A percentile compares a stretch with the other conserved stretches of the same genome.
These are phyloP conservation scores for Lepus oiostolus DNA, from an alignment of 2,797 vertebrate genomes.

Conservation along the genomic window DNA sequence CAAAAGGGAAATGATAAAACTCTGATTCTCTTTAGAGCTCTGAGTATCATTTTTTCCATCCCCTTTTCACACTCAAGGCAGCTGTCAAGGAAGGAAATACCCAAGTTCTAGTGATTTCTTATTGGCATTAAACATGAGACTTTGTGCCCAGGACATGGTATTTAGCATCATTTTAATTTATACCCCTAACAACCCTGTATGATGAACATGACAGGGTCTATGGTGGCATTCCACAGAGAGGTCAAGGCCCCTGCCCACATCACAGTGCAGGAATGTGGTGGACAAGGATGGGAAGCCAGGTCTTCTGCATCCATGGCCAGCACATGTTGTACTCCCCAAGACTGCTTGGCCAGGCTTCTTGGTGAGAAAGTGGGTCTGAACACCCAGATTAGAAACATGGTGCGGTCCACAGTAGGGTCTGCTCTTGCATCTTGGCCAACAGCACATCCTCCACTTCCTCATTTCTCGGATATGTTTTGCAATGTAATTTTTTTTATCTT, in stretches of 20 bases:
- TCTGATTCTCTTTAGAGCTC: neutral
- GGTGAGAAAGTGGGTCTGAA: neutral
- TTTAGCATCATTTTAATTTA: neutral
- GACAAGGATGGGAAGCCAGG: neutral
- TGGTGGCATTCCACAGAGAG: neutral
- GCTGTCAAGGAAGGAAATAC: slow-evolving; percentile 16
- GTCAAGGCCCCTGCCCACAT: neutral
- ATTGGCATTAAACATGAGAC: neutral
- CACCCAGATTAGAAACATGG: neutral
- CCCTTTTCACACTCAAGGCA: slow-evolving; percentile 25
- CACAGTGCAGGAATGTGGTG: neutral
- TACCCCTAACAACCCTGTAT: neutral
- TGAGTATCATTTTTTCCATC: neutral
- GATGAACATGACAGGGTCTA: neutral
- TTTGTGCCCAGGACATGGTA: neutral
- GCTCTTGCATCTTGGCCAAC: neutral
- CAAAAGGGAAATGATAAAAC: slow-evolving; percentile 21
- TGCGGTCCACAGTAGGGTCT: neutral
- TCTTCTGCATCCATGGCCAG: neutral
- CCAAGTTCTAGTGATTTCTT: slow-evolving; percentile 39
- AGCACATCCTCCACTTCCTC: neutral
- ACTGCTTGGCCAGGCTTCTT: neutral
- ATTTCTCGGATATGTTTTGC: slow-evolving; percentile 59
- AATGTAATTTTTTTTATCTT: slow-evolving; percentile 66
- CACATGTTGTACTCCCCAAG: neutral